Evolutionary conservation across 1,140 invertebrate species (phyloP), one percentile per base, ranked within the genome.

Genomic region (Diorhabda elongata): DNA sequence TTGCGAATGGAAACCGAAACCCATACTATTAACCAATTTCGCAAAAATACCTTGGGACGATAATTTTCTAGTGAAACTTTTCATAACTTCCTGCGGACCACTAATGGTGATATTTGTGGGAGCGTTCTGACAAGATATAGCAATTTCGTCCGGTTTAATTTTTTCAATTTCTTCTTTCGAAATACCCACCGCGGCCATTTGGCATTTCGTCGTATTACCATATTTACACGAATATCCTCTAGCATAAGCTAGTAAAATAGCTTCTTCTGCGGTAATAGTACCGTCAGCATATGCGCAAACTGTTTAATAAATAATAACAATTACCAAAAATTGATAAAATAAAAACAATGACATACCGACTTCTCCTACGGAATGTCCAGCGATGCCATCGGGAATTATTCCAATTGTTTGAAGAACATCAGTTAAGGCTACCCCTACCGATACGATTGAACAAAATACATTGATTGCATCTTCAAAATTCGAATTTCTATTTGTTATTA

Each of bases 341-440:
- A 52, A 52, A 52, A 52, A 52, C 2, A 5, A 52, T 52, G 2
- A 52, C 45, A 52, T 52, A 73, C 73, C 66, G 9, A 93, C 78
- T 75, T 97, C 94, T 11, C 94, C 94, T 7, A 95, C 94, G 0
- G 96, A 98, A 80, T 98, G 96, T 2, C 97, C 97, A 57, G 98
- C 83, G 74, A 98, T 94, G 52, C 95, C 95, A 81, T 97, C 94
- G 3, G 95, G 93, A 44, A 86, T 81, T 5, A 98, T 86, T 65
- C 89, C 91, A 59, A 97, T 73, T 3, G 82, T 83, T 42, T 82
- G 86, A 7, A 98, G 82, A 26, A 95, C 75, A 81, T 98, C 95
- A 2, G 94, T 90, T 1, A 98, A 81, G 4, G 92, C 95, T 64
- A 98, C 90, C 83, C 98, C 96, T 76, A 97, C 91, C 44, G 95